Evolutionary conservation across 1,140 invertebrate species (phyloP), one percentile per base, ranked within the genome.

Genomic region (Brachionus calyciflorus): DNA sequence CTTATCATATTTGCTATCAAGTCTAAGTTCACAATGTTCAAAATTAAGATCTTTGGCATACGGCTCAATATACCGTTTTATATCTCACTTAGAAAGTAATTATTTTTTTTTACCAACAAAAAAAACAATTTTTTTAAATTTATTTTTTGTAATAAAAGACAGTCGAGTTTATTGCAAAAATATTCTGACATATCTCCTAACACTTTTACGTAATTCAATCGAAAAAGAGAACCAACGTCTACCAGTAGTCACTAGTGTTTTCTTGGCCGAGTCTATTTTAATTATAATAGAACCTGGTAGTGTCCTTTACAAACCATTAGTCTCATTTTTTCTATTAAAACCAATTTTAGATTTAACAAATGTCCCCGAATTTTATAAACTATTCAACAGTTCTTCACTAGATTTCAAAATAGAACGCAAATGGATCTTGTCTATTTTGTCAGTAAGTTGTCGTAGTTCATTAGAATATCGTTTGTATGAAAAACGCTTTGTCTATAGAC

Each of bases 311-410:
- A 84, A 85, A 65, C 86, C 89, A 2, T 82, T 92, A 0, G 89
- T 90, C 65, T 87, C 88, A 63, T 91, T 91, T 83, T 81, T 92
- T 7, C 87, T 89, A 80, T 88, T 90, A 0, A 91, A 91, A 82
- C 87, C 89, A 37, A 84, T 86, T 9, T 82, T 91, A 4, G 88
- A 91, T 81, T 82, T 91, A 1, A 86, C 86, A 3, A 87, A 88
- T n/a, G 88, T 92, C n/a, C 91, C 91, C 4, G 91, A 91, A 82
- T 89, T 92, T 77, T 87, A 91, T 33, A 89, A 88, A 69, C 86
- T 91, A 12, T 89, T 91, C 77, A 89, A 91, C 78, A 90, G 89
- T 77, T 87, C 88, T 5, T 88, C 90, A 55, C 82, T 90, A 10
- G 78, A 83, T 80, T 81, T 79, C 69, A 81, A 81, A 14, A 83